A percentile compares a stretch with the other conserved stretches of the same genome.
Conservation (phyloP, 2,113 vertebrate species). For the Halichoeres trimaculatus region DNA sequence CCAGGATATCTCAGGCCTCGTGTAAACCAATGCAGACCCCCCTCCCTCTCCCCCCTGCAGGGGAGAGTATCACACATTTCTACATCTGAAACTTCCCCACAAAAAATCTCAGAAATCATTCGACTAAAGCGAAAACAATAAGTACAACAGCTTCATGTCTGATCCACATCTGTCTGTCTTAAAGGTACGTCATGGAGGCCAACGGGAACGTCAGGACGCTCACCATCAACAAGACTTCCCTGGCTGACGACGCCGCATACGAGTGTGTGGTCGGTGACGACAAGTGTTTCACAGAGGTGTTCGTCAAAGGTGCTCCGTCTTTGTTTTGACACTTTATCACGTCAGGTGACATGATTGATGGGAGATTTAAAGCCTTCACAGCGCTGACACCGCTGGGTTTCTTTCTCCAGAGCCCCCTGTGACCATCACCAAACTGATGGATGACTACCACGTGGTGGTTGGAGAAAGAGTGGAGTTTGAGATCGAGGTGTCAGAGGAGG, state of each 20-base stretch:
- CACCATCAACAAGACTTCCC: conserved; percentile 86
- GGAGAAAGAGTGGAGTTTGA: conserved; percentile 90
- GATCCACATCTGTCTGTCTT: background rate
- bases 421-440: conserved; percentile 87
- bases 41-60: background rate
- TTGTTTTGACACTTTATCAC: background rate
- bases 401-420: conserved; percentile 86
- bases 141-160: background rate
- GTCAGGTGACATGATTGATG: background rate
- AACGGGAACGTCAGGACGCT: conserved; percentile 87
- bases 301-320: conserved; percentile 87
- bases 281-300: conserved; percentile 90
- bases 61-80: conserved; percentile 4
- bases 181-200: conserved; percentile 89
- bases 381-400: background rate
- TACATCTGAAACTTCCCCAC: background rate
- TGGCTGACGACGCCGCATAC: conserved; percentile 90
- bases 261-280: conserved; percentile 88
- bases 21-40: conserved; percentile 19
- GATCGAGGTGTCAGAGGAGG: conserved; percentile 92
- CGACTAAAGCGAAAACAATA: too few relatives aligned
- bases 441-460: conserved; percentile 92
- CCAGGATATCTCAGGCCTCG: conserved; percentile 42
- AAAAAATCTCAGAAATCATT: too few relatives aligned
- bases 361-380: background rate